A percentile compares a stretch with the other conserved stretches of the same genome.
phyloP scores from a whole-genome alignment of 2,113 vertebrate species.

The Neolamprologus sp. region DNA sequence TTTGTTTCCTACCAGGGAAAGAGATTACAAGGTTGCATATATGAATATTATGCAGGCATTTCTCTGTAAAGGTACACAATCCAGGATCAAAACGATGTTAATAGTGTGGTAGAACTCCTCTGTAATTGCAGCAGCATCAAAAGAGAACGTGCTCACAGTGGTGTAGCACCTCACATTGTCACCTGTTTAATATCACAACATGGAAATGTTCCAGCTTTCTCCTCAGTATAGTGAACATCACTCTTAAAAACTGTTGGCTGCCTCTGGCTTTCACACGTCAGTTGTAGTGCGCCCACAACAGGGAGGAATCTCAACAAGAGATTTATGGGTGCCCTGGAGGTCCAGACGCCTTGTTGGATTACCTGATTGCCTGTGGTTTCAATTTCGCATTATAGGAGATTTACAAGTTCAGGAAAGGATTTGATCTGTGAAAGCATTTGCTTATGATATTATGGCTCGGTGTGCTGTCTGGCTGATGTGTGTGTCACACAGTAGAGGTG shows the following conservation, averaged over 20 bases:
- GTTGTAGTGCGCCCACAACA: neutral
- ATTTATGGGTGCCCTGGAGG: constrained; percentile 8
- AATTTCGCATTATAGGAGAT: constrained; percentile 1
- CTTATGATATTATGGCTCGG: neutral
- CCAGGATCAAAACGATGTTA: neutral
- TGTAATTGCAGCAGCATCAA: neutral
- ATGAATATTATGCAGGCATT: neutral
- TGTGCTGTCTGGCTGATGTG: neutral
- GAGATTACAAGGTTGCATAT: neutral
- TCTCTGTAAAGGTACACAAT: neutral
- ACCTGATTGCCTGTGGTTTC: constrained; percentile 16
- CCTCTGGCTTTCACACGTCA: neutral
- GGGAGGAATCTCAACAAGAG: neutral
- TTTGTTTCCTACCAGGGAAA: neutral
- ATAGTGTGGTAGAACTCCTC: neutral
- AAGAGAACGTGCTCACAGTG: neutral
- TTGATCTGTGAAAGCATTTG: neutral
- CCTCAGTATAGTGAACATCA: neutral
- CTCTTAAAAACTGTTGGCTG: neutral
- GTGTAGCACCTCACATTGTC: neutral
- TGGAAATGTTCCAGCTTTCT: neutral
- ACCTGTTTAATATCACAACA: neutral
- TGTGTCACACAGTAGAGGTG: neutral
- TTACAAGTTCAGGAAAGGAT: neutral
- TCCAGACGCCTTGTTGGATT: constrained; percentile 14